Evolutionary conservation across 2,888 invertebrate species (phyloP).

Genomic region (Eupithecia vulgata): DNA sequence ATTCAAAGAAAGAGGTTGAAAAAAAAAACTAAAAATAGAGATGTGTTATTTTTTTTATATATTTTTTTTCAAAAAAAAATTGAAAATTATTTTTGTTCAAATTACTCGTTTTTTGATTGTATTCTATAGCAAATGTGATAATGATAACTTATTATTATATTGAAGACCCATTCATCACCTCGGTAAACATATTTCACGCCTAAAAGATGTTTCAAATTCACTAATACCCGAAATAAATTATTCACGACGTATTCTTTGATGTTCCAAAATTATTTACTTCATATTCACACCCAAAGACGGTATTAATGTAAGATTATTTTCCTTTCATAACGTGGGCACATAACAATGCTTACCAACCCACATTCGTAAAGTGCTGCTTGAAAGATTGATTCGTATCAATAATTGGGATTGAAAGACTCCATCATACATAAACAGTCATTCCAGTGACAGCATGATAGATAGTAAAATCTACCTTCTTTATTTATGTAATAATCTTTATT

Average conservation of each 20-base stretch:
- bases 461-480: neutral
- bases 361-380: neutral
- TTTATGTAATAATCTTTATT: too few species aligned
- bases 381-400: neutral
- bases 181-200: neutral
- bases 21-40: too few species aligned
- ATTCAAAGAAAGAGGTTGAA: too few species aligned
- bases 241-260: conserved; percentile 3
- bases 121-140: too few species aligned
- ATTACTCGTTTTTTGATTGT: too few species aligned
- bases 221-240: neutral
- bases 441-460: neutral
- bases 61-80: too few species aligned
- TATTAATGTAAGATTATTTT: neutral
- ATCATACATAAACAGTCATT: neutral
- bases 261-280: neutral
- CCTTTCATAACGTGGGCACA: neutral
- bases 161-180: neutral
- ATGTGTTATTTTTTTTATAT: too few species aligned
- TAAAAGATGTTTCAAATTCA: neutral
- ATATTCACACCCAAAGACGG: neutral
- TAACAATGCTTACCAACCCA: neutral
- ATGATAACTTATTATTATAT: too few species aligned
- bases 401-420: neutral
- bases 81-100: too few species aligned